Percentiles rank a stretch among this genome's conserved stretches.
Evolutionary conservation across 2,797 vertebrate species (phyloP).

Genomic region (Parauchenoglanis ngamensis): DNA sequence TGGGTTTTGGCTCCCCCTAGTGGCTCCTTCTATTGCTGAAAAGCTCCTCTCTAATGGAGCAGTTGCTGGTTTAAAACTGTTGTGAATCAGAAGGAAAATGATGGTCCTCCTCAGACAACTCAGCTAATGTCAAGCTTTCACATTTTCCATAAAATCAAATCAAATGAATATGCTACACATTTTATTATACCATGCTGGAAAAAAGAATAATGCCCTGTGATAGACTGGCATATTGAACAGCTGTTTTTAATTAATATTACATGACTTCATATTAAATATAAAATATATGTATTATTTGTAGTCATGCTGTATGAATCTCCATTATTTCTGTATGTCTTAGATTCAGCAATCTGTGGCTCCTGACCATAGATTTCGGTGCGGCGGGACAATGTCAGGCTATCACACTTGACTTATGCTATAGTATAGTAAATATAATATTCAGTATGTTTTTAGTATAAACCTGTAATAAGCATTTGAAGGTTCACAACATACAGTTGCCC

Average conservation of each 20-base stretch:
- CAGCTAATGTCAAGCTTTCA: not conserved
- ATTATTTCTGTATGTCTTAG: not conserved
- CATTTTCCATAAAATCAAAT: not conserved
- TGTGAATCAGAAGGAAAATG: not conserved
- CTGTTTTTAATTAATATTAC: not conserved
- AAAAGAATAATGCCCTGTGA: not conserved
- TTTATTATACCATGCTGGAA: not conserved
- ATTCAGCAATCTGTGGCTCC: not conserved
- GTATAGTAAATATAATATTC: not conserved
- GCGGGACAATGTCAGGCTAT: not conserved
- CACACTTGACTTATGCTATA: not conserved
- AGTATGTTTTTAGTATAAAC: not conserved
- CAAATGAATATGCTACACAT: not conserved
- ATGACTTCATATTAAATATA: not conserved
- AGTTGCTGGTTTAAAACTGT: not conserved
- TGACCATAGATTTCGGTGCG: not conserved
- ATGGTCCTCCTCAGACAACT: not conserved
- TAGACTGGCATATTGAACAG: not conserved
- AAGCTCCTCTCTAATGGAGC: not conserved
- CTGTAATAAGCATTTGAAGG: not conserved
- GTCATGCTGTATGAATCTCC: not conserved
- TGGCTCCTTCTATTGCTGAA: not conserved
- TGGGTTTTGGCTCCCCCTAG: conserved; percentile 41
- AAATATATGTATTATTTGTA: not conserved
- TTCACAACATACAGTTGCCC: not conserved